phyloP scores from a whole-genome alignment of 1,140 invertebrate species.

The Hypsibius dujardini region DNA sequence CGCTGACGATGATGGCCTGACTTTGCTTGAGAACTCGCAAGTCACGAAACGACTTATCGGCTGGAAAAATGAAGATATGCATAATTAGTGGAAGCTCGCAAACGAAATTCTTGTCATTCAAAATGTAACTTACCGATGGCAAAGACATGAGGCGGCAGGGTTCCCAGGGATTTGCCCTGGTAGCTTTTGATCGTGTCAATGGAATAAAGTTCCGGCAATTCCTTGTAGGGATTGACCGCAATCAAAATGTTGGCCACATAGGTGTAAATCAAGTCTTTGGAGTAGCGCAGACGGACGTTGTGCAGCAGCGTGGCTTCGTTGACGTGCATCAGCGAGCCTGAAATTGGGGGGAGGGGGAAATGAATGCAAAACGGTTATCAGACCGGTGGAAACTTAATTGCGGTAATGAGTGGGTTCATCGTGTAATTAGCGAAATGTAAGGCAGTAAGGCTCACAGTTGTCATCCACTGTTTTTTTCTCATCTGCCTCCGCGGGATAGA shows the following conservation, averaged over 20 bases:
- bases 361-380: too few relatives aligned
- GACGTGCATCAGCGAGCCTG: slow-evolving; percentile 88
- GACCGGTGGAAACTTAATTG: too few relatives aligned
- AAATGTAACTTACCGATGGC: slow-evolving; percentile 55
- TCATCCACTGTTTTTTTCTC: slow-evolving; percentile 71
- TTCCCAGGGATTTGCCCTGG: slow-evolving; percentile 78
- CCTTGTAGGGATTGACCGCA: slow-evolving; percentile 90
- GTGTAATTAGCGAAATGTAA: too few relatives aligned
- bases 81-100: slow-evolving; percentile 14
- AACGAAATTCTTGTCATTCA: too few relatives aligned
- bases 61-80: slow-evolving; percentile 31
- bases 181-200: slow-evolving; percentile 70
- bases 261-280: slow-evolving; percentile 92
- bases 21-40: slow-evolving; percentile 81
- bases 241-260: slow-evolving; percentile 96
- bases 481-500: slow-evolving; percentile 73
- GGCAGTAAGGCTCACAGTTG: slow-evolving; percentile 75
- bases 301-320: slow-evolving; percentile 91
- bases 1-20: slow-evolving; percentile 90
- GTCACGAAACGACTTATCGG: slow-evolving; percentile 82
- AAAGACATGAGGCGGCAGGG: slow-evolving; percentile 86
- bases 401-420: too few relatives aligned
- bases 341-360: slow-evolving; percentile 5
- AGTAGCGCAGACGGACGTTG: slow-evolving; percentile 74
- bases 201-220: slow-evolving; percentile 62